Conservation (phyloP, 2,797 vertebrate species). For the Peromyscus nudipes region DNA sequence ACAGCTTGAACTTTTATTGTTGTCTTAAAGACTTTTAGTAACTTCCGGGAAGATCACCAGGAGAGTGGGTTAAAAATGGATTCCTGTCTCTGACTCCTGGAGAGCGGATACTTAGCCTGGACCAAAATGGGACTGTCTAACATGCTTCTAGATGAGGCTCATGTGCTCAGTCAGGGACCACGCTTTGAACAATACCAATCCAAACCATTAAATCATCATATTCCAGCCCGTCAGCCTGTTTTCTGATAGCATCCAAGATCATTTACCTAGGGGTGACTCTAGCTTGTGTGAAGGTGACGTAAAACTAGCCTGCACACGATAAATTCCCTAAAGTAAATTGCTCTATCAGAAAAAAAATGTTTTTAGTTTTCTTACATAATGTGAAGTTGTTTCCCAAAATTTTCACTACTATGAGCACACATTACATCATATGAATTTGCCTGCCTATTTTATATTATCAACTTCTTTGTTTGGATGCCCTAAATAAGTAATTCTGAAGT, state of each 20-base stretch:
- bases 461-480: background rate
- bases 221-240: background rate
- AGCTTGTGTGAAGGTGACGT: background rate
- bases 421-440: background rate
- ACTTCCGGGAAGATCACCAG: background rate
- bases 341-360: background rate
- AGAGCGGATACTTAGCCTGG: background rate
- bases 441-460: conserved; percentile 19
- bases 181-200: background rate
- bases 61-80: background rate
- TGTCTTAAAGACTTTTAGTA: background rate
- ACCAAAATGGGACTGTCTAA: background rate
- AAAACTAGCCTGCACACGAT: background rate
- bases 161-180: background rate
- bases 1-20: background rate
- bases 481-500: background rate
- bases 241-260: background rate
- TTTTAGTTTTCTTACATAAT: background rate
- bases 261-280: background rate
- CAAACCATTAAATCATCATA: background rate
- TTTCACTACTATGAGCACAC: background rate
- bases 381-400: background rate
- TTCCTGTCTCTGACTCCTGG: background rate
- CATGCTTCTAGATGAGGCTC: background rate
- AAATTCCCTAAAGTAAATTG: background rate